Percentiles rank a stretch among this genome's conserved stretches.
Conservation (phyloP, 64 coral and sea anemone species). For the Pocillopora verrucosa region DNA sequence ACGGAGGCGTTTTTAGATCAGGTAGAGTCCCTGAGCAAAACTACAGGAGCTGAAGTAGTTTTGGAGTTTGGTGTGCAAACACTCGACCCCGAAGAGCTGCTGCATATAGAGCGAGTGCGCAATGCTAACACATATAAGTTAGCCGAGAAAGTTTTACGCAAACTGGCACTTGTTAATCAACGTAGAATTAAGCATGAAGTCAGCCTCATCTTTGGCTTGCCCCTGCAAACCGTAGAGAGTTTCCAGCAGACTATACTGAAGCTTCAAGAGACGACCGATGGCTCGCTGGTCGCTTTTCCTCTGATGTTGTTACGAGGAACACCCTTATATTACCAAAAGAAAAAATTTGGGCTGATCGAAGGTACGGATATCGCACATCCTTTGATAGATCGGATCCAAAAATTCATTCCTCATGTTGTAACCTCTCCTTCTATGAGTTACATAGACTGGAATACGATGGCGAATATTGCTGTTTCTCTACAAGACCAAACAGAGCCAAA, state of each 20-base stretch:
- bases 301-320: constrained; percentile 43
- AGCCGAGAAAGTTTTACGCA: background rate
- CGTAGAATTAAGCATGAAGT: constrained; percentile 29
- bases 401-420: constrained; percentile 47
- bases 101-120: background rate
- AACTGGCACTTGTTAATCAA: constrained; percentile 8
- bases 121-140: constrained; percentile 4
- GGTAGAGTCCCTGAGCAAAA: constrained; percentile 16
- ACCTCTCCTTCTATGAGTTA: constrained; percentile 7
- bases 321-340: constrained; percentile 21
- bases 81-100: background rate
- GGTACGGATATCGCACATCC: constrained; percentile 21
- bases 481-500: background rate
- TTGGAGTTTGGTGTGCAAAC: constrained; percentile 44
- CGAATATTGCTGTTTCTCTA: constrained; percentile 32
- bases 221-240: constrained; percentile 21
- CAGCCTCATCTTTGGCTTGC: constrained; percentile 42
- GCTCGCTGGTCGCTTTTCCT: constrained; percentile 21
- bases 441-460: constrained; percentile 24
- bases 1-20: constrained; percentile 26
- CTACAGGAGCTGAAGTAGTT: constrained; percentile 14
- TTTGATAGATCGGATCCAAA: constrained; percentile 28
- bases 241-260: constrained; percentile 18
- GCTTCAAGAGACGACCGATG: background rate
- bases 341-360: constrained; percentile 8